These are phyloP conservation scores for Aviceda subcristata DNA, from an alignment of 2,113 vertebrate species.

Conservation along the genomic window DNA sequence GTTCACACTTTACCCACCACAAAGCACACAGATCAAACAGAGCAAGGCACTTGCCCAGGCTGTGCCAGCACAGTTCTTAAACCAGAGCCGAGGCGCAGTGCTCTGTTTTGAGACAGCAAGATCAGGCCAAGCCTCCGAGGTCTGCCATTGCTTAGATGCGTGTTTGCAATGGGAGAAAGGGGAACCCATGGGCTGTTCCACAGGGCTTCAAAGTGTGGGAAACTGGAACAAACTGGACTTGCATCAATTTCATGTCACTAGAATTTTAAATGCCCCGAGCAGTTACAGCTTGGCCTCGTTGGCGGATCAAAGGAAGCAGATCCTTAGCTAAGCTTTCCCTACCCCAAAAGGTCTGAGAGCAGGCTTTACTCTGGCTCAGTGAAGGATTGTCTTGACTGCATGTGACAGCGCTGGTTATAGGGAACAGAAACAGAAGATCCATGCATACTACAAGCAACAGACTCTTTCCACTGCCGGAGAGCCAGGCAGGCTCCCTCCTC, in stretches of 20 bases:
- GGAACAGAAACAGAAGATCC: not conserved
- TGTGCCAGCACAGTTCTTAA: not conserved
- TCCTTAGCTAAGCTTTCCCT: not conserved
- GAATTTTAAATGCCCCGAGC: not conserved
- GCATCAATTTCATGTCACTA: not conserved
- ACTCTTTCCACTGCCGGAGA: not conserved
- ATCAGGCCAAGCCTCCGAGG: not conserved
- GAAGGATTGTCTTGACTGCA: not conserved
- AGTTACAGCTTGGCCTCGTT: not conserved
- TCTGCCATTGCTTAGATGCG: not conserved
- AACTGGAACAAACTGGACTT: not conserved
- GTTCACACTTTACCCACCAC: not conserved
- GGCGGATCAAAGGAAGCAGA: not conserved
- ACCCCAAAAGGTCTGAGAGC: not conserved
- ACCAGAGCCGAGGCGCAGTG: not conserved
- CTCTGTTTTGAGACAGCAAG: not conserved
- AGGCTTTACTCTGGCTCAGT: not conserved
- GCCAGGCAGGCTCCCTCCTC: not conserved
- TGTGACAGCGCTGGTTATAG: rapidly evolving
- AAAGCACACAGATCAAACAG: not conserved
- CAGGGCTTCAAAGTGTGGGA: not conserved
- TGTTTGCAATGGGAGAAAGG: not conserved
- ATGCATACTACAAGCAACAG: not conserved
- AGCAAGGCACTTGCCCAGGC: not conserved
- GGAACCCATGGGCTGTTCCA: not conserved